phyloP scores from a whole-genome alignment of 2,113 vertebrate genomes.

The Macrotis lagotis region DNA sequence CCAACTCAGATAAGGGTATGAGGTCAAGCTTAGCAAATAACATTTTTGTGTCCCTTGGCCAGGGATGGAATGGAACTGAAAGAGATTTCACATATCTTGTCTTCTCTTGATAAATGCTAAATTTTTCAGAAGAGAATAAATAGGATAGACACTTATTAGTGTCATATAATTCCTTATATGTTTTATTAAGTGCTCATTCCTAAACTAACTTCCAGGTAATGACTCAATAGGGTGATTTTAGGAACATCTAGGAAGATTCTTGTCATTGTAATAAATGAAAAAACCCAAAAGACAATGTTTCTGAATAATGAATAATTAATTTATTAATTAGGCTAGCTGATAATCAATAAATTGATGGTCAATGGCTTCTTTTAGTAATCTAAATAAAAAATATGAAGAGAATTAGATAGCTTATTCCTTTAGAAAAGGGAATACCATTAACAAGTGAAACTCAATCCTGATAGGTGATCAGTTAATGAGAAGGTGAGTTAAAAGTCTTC shows the following conservation, averaged over 20 bases:
- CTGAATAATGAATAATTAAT: not conserved
- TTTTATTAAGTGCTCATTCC: not conserved
- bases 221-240: not conserved
- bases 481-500: not conserved
- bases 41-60: not conserved
- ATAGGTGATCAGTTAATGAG: not conserved
- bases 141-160: not conserved
- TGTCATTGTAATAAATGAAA: not conserved
- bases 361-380: not conserved
- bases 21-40: slow-evolving; percentile 5
- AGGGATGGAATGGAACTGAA: not conserved
- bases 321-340: not conserved
- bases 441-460: not conserved
- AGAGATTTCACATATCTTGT: not conserved
- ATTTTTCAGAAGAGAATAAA: not conserved
- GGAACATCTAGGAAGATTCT: not conserved
- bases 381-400: not conserved
- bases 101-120: slow-evolving; percentile 20
- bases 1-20: slow-evolving; percentile 19
- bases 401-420: not conserved
- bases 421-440: not conserved
- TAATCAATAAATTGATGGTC: not conserved
- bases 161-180: not conserved
- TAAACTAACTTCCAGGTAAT: not conserved
- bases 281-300: not conserved